Base-by-base conservation (phyloP, 1,140 invertebrate species). In the Stratiolaelaps scimitus region DNA sequence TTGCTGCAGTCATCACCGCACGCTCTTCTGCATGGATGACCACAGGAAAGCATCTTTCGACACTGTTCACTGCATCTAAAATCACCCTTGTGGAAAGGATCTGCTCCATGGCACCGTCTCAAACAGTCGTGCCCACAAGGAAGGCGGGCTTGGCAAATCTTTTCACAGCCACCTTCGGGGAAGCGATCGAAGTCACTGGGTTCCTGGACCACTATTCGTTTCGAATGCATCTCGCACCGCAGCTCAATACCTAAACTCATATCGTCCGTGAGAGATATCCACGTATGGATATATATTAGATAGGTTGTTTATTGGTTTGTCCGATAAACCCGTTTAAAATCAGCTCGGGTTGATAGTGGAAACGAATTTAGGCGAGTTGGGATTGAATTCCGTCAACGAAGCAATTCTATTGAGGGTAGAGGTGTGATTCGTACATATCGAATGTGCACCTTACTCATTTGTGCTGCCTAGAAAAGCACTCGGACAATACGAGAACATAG, bases 81-180 rank as follows among this genome's bases (percentile, higher is more conserved):
- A 10, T 65, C 60, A 45, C 53, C 23, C 30, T 45, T 43, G 64
- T 70, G 69, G n/a, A 43, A 13, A 13, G 19, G 17, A 64, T 70
- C 69, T 47, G 68, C 68, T 34, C 65, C 40, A 45, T 71, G 70
- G 29, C 71, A 71, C 10, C 68, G 30, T 23, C 34, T 29, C 13
- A 28, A 13, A 53, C 71, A 71, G 10, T 30, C 13, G 65, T 71
- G 71, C 13, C 71, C 71, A 65, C 71, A 71, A 1, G 17, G 7
- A 7, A 71, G 60, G 4, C 65, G 56, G 43, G 29, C 48, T 23
- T 47, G 44, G 30, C 70, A 71, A n/a, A 64, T 19, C 29, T 67
- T 69, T 17, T 48, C 40, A 26, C 66, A 67, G 13, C 66, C 71
- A 10, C 48, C 69, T 64, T 71, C 66, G 26, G 64, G 53, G 10